Conservation (phyloP, 2,888 invertebrate genomes). For the Doris montereyensis region DNA sequence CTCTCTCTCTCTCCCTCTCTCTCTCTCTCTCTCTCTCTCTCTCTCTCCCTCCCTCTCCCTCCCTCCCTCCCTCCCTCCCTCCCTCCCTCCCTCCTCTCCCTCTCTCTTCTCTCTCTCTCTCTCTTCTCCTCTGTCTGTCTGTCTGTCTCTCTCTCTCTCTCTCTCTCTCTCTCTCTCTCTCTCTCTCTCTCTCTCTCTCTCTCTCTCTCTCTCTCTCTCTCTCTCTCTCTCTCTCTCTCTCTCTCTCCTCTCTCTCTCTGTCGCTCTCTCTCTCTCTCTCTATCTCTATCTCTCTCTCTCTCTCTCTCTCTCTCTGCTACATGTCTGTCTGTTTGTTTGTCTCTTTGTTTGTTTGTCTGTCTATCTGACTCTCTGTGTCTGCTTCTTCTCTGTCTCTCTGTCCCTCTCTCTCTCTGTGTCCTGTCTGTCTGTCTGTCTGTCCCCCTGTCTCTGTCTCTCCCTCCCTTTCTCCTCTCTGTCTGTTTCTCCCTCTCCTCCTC, state of each 20-base stretch:
- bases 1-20: background rate
- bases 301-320: background rate
- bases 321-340: background rate
- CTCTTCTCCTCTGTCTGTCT: background rate
- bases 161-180: background rate
- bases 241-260: background rate
- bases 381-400: background rate
- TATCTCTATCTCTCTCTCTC: background rate
- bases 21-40: background rate
- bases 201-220: background rate
- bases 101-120: background rate
- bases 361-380: background rate
- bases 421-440: background rate
- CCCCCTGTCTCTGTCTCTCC: background rate
- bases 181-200: background rate
- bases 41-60: background rate
- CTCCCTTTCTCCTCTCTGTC: background rate
- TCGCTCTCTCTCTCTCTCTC: background rate
- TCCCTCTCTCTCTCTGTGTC: background rate
- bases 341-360: background rate
- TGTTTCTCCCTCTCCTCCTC: background rate
- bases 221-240: background rate
- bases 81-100: background rate
- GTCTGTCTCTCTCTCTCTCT: background rate
- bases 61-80: background rate